Base-by-base conservation (phyloP, 2,888 invertebrate genomes). In the Doris montereyensis region DNA sequence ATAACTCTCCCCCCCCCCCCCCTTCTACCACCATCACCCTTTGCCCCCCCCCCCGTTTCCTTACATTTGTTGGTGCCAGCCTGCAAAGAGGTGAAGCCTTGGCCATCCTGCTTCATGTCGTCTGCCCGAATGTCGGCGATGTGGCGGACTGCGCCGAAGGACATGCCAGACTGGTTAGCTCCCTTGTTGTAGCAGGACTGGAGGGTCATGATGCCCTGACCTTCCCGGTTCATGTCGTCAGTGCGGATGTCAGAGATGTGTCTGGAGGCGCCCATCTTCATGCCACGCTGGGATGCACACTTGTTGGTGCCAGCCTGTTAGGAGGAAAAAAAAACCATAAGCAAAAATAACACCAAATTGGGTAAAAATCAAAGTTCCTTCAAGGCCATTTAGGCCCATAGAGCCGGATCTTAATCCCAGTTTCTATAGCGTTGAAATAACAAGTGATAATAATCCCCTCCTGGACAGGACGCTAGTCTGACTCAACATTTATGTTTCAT, bases 161-260 rank as follows among this genome's bases (percentile, higher is more conserved):
- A 79, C 90, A 90, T 90, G 1, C 90, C 90, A 5, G 83, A 76
- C 81, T 90, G 90, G 24, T 86, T 86, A 30, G 88, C 89, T 21
- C 85, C 86, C 81, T 89, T 88, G 84, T 89, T 90, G 65, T 86
- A 86, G 17, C 90, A 89, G 0, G 88, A 84, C 80, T 90, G 90
- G 5, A 89, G 83, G 65, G 86, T 84, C 30, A 90, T 86, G 28
- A 86, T 70, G 1, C 84, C 84, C 21, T 87, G 83, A 17, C 87
- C 86, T 26, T 86, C 85, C 60, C 80, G 79, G 21, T 79, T 71
- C 1, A 81, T 78, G 5, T 24, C 10, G 85, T 84, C 91, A 30
- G 88, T 87, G 35, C 86, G 81, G 79, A 90, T 90, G 81, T 91
- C 90, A 32, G 90, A 86, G 32, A 89, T 89, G 82, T 91, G 90